Percentiles rank a stretch among this genome's conserved stretches.
These are phyloP conservation scores for Thysanoteuthis rhombus DNA, from an alignment of 2,888 invertebrate genomes.

Conservation along the genomic window DNA sequence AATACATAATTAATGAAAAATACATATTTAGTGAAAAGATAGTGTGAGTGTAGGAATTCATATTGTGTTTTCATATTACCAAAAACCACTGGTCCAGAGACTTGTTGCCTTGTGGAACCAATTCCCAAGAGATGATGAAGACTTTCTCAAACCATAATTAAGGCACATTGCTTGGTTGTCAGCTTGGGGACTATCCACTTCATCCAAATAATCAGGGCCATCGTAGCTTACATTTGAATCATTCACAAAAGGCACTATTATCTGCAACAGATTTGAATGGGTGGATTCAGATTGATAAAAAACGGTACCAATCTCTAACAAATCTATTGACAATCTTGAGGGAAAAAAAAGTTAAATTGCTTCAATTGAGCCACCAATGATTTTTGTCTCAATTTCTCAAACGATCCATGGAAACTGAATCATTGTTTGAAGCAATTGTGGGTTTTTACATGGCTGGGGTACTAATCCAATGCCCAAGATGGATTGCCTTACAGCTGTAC, in stretches of 20 bases:
- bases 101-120: not conserved
- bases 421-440: no score
- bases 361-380: not conserved
- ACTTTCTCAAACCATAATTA: not conserved
- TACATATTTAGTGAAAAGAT: no score
- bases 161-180: not conserved
- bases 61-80: no score
- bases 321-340: not conserved
- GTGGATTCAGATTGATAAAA: no score
- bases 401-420: no score
- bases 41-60: no score
- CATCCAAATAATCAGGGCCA: conserved; percentile 22
- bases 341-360: not conserved
- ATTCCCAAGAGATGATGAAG: not conserved
- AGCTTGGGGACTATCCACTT: not conserved
- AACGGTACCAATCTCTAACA: not conserved
- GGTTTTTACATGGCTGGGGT: no score
- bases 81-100: not conserved
- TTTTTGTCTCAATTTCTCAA: no score
- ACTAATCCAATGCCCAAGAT: no score
- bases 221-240: not conserved
- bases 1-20: no score
- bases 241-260: not conserved
- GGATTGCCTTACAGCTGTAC: no score
- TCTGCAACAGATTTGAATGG: not conserved